Evolutionary conservation across 2,797 vertebrate species (phyloP), one percentile per base, ranked within the genome.

Genomic region (Meriones psammophilus): DNA sequence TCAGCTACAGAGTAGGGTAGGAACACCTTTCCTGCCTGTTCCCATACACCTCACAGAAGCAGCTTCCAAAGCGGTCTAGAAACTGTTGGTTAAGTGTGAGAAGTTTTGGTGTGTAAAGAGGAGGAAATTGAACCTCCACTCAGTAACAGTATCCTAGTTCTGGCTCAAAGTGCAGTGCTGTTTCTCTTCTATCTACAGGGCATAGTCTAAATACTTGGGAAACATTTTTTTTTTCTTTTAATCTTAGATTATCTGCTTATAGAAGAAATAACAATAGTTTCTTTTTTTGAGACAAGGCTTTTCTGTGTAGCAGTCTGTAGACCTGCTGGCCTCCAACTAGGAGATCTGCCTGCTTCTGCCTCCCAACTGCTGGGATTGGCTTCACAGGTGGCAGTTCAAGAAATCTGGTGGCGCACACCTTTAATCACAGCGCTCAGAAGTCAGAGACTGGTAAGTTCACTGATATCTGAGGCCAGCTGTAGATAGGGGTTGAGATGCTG

Each of bases 11-110:
- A 83, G 83, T 1, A n/a, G 56, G 56, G 8, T 33, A 8, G 8
- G 42, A 60, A 66, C 20, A 56, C 9, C 20, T 80, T 68, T 60
- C 54, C 4, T 93, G 56, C 46, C 46, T 5, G n/a, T 14, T 39
- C 1, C 74, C 24, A 0, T 56, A 86, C 93, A 85, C 39, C 26
- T 87, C 87, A 8, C 6, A 7, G 39, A 81, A 30, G 60, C 92
- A 60, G 0, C 69, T 87, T 28, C 69, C 54, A 56, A 14, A 76
- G 46, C 56, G 20, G 22, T 83, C 30, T 77, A 69, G 79, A 96
- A n/a, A 86, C 76, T 76, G 46, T 88, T 95, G 68, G 1, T 77
- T 83, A 84, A 87, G 58, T 77, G 5, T 94, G 12, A 95, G 60
- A 60, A 79, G 28, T 83, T 73, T 90, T 66, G 24, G 46, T 94